Conservation (phyloP, 2,113 vertebrate genomes). For the Microcebus murinus region DNA sequence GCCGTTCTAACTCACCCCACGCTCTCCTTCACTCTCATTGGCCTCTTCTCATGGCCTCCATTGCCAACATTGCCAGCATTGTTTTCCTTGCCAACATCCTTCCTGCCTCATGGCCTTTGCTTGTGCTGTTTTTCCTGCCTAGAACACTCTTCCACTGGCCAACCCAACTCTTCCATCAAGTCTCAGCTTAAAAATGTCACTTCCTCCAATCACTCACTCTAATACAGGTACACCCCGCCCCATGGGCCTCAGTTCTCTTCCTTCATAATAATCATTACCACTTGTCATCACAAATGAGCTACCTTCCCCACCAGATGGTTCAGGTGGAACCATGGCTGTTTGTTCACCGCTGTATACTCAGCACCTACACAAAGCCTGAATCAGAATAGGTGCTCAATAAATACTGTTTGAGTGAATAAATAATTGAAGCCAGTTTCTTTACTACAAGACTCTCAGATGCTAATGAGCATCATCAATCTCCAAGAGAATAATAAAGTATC, state of each 20-base stretch:
- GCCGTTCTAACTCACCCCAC: accelerated
- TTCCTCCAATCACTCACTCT: not conserved
- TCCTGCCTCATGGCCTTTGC: not conserved
- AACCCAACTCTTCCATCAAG: not conserved
- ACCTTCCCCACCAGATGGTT: not conserved
- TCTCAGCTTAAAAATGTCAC: not conserved
- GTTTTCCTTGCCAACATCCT: no score
- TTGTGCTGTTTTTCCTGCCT: not conserved
- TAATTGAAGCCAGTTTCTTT: not conserved
- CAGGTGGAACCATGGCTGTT: no score
- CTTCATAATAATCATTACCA: not conserved
- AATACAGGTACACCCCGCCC: not conserved
- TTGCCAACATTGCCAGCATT: not conserved
- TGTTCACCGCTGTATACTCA: not conserved
- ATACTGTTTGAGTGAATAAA: not conserved
- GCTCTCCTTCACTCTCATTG: not conserved
- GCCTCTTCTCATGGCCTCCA: not conserved
- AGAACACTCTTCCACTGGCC: not conserved
- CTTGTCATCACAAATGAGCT: not conserved
- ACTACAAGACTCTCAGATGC: not conserved
- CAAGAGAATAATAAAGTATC: slow-evolving; percentile 28
- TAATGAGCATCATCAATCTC: slow-evolving; percentile 28
- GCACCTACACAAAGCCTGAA: not conserved
- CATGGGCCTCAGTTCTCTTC: not conserved
- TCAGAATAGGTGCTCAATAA: not conserved